Percentiles rank a stretch among this genome's conserved stretches.
These are phyloP conservation scores for Lepetodrilus schrolli DNA, from an alignment of 2,888 invertebrate species.

Conservation along the genomic window DNA sequence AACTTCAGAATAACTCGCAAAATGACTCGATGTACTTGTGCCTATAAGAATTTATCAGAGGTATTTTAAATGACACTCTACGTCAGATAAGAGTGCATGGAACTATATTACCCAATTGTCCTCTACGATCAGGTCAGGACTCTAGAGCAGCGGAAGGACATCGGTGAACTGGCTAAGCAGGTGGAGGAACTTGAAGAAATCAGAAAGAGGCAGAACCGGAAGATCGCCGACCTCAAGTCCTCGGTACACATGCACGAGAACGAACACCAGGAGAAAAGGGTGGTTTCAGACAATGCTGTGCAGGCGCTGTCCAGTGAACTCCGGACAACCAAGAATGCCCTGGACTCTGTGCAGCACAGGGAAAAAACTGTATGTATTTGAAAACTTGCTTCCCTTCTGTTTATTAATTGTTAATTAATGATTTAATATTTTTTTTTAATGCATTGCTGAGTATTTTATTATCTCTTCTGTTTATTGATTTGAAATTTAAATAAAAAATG, in stretches of 20 bases:
- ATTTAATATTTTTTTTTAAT: too few relatives aligned
- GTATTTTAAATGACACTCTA: too few relatives aligned
- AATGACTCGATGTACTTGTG: too few relatives aligned
- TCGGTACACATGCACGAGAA: constrained; percentile 57
- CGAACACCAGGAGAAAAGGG: constrained; percentile 58
- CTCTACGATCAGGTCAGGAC: constrained; percentile 57
- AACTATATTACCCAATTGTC: too few relatives aligned
- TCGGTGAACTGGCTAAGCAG: constrained; percentile 66
- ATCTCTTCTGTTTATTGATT: too few relatives aligned
- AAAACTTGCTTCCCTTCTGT: too few relatives aligned
- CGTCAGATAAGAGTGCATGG: too few relatives aligned
- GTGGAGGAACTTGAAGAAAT: constrained; percentile 73
- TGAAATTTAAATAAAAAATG: too few relatives aligned
- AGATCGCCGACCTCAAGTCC: constrained; percentile 68
- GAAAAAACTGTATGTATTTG: constrained; percentile 74
- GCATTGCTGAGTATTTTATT: too few relatives aligned
- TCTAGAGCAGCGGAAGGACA: constrained; percentile 71
- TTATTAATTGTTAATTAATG: too few relatives aligned
- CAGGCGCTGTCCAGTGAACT: constrained; percentile 74
- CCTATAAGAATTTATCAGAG: too few relatives aligned
- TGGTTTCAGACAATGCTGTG: constrained; percentile 72
- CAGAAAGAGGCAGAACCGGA: constrained; percentile 72
- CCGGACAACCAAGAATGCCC: constrained; percentile 71
- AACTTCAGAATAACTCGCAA: not conserved
- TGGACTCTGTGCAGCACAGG: constrained; percentile 68